Base-by-base conservation (phyloP, 2,797 vertebrate species). In the Melanotaenia maccullochi region DNA sequence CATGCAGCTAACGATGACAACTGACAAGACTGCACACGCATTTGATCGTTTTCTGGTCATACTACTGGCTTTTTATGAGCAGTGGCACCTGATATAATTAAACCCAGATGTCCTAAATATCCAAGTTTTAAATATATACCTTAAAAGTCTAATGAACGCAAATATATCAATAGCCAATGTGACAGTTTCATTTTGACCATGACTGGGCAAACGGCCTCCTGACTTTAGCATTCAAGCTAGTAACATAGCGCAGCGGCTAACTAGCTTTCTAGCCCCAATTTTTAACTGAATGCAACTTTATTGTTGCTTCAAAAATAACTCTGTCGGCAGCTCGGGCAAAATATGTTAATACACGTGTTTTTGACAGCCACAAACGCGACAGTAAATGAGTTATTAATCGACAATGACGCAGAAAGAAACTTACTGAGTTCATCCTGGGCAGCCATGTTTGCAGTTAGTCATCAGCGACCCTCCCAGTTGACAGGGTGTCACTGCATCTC, bases 381-480 rank as follows among this genome's bases (percentile, higher is more conserved):
- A n/a, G 56, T 66, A 54, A 0, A 24, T 0, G 4, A 82, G 11
- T 75, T 69, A 76, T 54, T 20, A 65, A 63, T 73, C 33, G 44
- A 1, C 13, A 66, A 85, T 78, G 86, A 87, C 51, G 78, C 84
- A 85, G 77, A 82, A 58, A 85, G 83, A 89, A 95, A 97, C 97
- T 97, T 95, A 99, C 97, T 99, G 88, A 97, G 97, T 94, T 99
- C 97, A 93, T 99, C 97, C 94, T 97, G 97, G 54, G 97, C 96
- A 91, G 96, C 96, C 95, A 96, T 96, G 91, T 95, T 94, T 92
- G 90, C 85, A 89, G 78, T 73, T 55, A 78, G 72, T 79, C 88
- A 82, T 63, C 16, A 84, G 70, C 85, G 86, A 71, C 87, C 63
- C 83, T 35, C 68, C 3, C 56, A 73, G 87, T 12, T 77, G 1